phyloP scores from a whole-genome alignment of 2,888 invertebrate genomes.

The Apodemia mormo region DNA sequence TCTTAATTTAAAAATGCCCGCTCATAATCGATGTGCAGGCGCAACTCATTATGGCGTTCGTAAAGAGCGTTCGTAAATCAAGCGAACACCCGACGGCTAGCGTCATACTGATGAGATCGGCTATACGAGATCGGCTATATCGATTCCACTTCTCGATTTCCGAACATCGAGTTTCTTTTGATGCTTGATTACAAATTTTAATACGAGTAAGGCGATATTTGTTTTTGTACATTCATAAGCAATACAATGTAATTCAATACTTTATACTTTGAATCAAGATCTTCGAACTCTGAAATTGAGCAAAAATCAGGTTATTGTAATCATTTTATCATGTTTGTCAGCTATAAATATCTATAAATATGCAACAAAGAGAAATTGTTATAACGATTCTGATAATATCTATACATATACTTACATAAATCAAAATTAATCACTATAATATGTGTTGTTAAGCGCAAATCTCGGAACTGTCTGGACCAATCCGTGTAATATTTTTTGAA shows the following conservation, averaged over 20 bases:
- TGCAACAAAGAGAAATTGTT: too few species aligned
- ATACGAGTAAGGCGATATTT: conserved; percentile 48
- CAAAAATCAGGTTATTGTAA: background rate
- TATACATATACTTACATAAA: too few species aligned
- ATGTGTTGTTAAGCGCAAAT: too few species aligned
- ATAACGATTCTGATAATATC: too few species aligned
- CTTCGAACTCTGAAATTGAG: background rate
- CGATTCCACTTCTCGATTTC: conserved; percentile 52
- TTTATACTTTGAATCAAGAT: background rate
- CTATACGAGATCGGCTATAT: conserved; percentile 58
- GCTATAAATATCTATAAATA: too few species aligned
- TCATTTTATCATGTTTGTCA: too few species aligned
- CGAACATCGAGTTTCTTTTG: conserved; percentile 41
- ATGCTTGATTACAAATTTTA: conserved; percentile 40
- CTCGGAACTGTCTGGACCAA: too few species aligned
- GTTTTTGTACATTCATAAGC: conserved; percentile 54
- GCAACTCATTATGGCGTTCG: conserved; percentile 72
- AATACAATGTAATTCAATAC: conserved; percentile 21
- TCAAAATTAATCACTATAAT: too few species aligned
- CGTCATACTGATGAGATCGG: conserved; percentile 57
- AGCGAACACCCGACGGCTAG: conserved; percentile 69
- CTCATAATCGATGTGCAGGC: conserved; percentile 61
- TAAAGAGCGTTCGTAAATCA: conserved; percentile 76
- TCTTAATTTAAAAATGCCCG: conserved; percentile 69
- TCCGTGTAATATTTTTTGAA: too few species aligned